phyloP scores from a whole-genome alignment of 2,113 vertebrate genomes.

The Quiscalus mexicanus region DNA sequence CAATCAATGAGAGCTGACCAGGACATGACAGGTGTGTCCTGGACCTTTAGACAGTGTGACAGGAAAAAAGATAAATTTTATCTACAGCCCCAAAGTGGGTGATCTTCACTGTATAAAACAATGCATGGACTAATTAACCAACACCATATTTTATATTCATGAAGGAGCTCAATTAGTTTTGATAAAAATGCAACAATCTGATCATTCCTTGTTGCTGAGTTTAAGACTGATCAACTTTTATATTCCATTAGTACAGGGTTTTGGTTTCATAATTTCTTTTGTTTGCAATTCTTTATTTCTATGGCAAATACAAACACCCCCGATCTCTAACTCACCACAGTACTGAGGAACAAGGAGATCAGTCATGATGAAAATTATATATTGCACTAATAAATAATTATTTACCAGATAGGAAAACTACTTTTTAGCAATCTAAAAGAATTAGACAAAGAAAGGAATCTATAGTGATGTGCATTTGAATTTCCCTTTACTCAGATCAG shows the following conservation, averaged over 20 bases:
- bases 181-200: background rate
- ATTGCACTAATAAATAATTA: background rate
- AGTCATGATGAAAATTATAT: background rate
- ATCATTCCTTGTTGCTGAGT: background rate
- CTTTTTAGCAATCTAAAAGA: background rate
- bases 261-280: background rate
- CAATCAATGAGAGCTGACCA: background rate
- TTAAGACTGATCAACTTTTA: background rate
- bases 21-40: fast-evolving
- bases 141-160: fast-evolving
- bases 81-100: background rate
- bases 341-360: background rate
- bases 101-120: background rate
- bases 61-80: background rate
- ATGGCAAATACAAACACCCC: background rate
- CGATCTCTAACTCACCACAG: background rate
- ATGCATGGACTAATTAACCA: background rate
- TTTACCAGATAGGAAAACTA: background rate
- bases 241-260: background rate
- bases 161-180: background rate
- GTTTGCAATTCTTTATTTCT: background rate
- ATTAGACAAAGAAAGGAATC: background rate
- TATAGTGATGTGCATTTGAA: background rate
- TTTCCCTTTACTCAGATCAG: background rate
- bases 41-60: background rate